Base-by-base conservation (phyloP, 2,797 vertebrate genomes). In the Sphaeramia orbicularis region DNA sequence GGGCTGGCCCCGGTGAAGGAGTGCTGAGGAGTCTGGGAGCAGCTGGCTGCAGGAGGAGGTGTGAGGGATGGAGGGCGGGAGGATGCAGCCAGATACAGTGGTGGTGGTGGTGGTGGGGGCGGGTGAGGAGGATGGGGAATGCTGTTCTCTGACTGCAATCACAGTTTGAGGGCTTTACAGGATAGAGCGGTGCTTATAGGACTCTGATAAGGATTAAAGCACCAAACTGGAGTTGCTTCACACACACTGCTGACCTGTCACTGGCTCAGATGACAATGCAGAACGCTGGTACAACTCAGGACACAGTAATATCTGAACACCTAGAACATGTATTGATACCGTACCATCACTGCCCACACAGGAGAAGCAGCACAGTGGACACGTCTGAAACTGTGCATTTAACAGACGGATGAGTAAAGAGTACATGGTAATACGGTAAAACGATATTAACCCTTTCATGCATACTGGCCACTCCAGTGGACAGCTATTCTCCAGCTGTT, bases 11-110 rank as follows among this genome's bases (percentile, higher is more conserved):
- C 3, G 30, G 37, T 58, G 52, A 57, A 62, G 63, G 41, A 62
- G 72, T 56, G 24, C 56, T 38, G 52, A 65, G 69, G 59, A 66
- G 63, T 53, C 40, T 71, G 56, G 48, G 40, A 77, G 72, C 69
- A 82, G 74, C 78, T 79, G 74, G 75, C 50, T 65, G 62, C 37
- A 75, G 47, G 38, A 63, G 68, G 54, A 80, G 60, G 69, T 76
- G 79, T 76, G 55, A 73, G 55, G 71, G 32, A 54, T 24, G 24
- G 72, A 65, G 54, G 19, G 44, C 18, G 41, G 4, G 1, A 15
- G 40, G 18, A 71, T 52, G 56, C 8, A 45, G 47, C 14, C 49
- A 45, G 30, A 49, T 35, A n/a, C 9, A 10, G 35, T 44, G 63
- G 40, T 21, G 7, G 24, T 36, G n/a, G n/a, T n/a, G n/a, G n/a